A percentile compares a stretch with the other conserved stretches of the same genome.
phyloP scores from a whole-genome alignment of 1,140 invertebrate genomes.

The Papilio machaon region DNA sequence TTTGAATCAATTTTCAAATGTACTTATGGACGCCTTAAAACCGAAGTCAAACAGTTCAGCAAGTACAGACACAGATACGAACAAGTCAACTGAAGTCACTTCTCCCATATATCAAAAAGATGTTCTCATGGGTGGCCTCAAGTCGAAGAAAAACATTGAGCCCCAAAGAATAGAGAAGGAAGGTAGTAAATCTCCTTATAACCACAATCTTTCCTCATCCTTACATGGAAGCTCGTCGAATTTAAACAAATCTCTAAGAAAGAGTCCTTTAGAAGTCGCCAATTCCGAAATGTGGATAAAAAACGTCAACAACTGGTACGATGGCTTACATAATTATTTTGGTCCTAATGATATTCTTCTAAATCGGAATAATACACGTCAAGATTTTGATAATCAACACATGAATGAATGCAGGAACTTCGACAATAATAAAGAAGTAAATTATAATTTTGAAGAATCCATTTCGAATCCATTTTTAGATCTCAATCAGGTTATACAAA shows the following conservation, averaged over 20 bases:
- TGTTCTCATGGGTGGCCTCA: background rate
- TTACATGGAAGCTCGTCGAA: background rate
- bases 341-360: background rate
- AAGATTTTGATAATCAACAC: background rate
- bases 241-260: constrained; percentile 18
- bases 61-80: background rate
- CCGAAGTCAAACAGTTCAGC: background rate
- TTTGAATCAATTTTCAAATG: background rate
- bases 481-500: background rate
- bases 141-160: background rate
- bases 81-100: background rate
- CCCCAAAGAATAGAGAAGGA: background rate
- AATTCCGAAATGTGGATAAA: constrained; percentile 42
- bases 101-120: background rate
- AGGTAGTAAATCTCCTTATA: background rate
- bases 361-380: background rate
- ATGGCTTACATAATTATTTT: constrained; percentile 43
- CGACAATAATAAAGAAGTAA: background rate
- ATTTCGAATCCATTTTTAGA: background rate
- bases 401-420: background rate
- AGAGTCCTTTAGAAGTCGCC: background rate
- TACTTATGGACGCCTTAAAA: background rate
- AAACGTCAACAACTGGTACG: constrained; percentile 62
- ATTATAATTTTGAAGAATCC: background rate
- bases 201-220: background rate